Evolutionary conservation across 2,797 vertebrate species (phyloP).

Genomic region (Amphiprion clarkii): DNA sequence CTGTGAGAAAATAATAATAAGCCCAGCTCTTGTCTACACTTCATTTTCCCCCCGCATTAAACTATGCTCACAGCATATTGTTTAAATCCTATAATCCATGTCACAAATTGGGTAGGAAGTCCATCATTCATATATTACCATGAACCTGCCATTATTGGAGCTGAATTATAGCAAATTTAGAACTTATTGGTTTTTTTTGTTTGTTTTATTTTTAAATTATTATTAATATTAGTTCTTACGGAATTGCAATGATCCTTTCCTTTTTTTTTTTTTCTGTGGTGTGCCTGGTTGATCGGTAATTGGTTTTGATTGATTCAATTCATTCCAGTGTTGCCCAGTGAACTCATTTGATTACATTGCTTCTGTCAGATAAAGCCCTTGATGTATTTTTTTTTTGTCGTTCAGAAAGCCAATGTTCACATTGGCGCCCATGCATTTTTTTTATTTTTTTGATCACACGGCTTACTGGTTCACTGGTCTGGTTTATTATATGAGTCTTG

Average conservation of each 20-base stretch:
- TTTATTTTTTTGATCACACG: slow-evolving; percentile 14
- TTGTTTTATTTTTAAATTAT: background rate
- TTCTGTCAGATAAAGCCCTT: slow-evolving; percentile 36
- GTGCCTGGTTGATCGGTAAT: slow-evolving; percentile 51
- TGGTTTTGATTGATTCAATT: slow-evolving; percentile 56
- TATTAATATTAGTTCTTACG: slow-evolving; percentile 1
- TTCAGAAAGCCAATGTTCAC: slow-evolving; percentile 15
- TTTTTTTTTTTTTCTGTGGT: slow-evolving; percentile 42
- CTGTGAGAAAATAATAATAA: slow-evolving; percentile 66
- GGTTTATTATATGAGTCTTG: slow-evolving; percentile 6
- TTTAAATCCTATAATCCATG: slow-evolving; percentile 61
- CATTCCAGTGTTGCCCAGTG: slow-evolving; percentile 40
- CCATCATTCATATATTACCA: slow-evolving; percentile 36
- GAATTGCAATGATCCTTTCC: slow-evolving; percentile 46
- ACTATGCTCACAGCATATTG: slow-evolving; percentile 39
- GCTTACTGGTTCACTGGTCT: slow-evolving; percentile 18
- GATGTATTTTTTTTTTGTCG: slow-evolving; percentile 19
- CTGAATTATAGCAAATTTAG: slow-evolving; percentile 38
- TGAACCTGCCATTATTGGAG: slow-evolving; percentile 1
- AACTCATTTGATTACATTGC: slow-evolving; percentile 49
- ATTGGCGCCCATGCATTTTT: slow-evolving; percentile 17
- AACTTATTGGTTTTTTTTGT: slow-evolving; percentile 15
- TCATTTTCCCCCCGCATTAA: slow-evolving; percentile 50
- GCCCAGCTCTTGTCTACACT: slow-evolving; percentile 49
- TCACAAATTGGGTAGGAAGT: slow-evolving; percentile 53